These are phyloP conservation scores for Hirtodrosophila trivittata DNA, from an alignment of 2,888 invertebrate genomes.

Conservation along the genomic window DNA sequence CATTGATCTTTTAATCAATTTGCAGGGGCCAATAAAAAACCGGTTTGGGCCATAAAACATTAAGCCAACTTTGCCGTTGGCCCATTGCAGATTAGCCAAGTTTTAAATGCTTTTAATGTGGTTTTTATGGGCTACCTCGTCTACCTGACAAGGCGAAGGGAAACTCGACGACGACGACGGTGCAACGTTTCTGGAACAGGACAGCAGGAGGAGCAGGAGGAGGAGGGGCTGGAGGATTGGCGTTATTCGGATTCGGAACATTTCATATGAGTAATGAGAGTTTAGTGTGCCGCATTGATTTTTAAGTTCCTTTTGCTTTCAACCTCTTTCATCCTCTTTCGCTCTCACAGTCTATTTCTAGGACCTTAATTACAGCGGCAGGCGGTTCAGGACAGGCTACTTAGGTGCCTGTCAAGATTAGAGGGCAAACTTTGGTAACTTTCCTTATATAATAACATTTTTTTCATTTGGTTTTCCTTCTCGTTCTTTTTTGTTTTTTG, in stretches of 20 bases:
- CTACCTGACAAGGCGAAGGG: constrained; percentile 31
- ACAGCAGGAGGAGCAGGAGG: background rate
- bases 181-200: too few relatives aligned
- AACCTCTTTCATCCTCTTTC: background rate
- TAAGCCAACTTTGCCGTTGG: constrained; percentile 55
- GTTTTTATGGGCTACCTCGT: constrained; percentile 59
- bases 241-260: constrained; percentile 7
- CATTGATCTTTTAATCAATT: constrained; percentile 79
- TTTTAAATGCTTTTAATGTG: constrained; percentile 77
- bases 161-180: too few relatives aligned
- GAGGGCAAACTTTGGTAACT: constrained; percentile 52
- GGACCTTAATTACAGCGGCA: constrained; percentile 61
- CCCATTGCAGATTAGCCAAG: constrained; percentile 64
- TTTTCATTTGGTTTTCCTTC: constrained; percentile 12
- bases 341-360: background rate
- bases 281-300: constrained; percentile 71
- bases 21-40: constrained; percentile 58
- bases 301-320: constrained; percentile 47
- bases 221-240: background rate
- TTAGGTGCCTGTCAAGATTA: constrained; percentile 64
- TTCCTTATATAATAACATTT: constrained; percentile 25
- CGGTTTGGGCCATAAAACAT: constrained; percentile 58
- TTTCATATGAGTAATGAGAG: constrained; percentile 73
- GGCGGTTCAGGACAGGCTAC: constrained; percentile 20
- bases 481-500: constrained; percentile 8